Percentiles rank a stretch among this genome's conserved stretches.
Evolutionary conservation across 2,797 vertebrate genomes (phyloP).

Genomic region (Parauchenoglanis ngamensis): DNA sequence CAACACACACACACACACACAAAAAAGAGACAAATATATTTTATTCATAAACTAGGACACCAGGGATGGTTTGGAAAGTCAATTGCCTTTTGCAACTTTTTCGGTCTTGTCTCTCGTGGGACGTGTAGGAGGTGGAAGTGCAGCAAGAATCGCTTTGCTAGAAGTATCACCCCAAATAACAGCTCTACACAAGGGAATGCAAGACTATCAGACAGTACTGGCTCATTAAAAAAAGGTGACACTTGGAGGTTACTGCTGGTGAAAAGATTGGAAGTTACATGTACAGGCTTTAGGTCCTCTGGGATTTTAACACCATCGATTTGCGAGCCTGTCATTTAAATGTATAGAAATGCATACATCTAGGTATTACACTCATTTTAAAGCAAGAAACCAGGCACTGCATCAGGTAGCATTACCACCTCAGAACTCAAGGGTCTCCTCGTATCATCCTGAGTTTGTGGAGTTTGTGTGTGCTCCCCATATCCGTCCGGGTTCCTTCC

Average conservation of each 20-base stretch:
- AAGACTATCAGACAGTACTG: not conserved
- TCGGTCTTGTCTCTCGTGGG: not conserved
- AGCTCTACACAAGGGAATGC: conserved; percentile 1
- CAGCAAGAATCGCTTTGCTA: conserved; percentile 14
- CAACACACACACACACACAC: not conserved
- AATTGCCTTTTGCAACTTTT: conserved; percentile 25
- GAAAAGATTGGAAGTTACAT: not conserved
- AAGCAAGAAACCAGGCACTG: not conserved
- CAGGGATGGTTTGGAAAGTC: conserved; percentile 25
- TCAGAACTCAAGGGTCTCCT: not conserved
- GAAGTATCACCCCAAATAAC: conserved; percentile 8
- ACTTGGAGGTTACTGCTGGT: not conserved
- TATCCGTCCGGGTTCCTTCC: not conserved
- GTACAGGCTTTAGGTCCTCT: not conserved
- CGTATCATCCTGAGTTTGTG: not conserved
- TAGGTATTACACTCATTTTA: not conserved
- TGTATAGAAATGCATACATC: not conserved
- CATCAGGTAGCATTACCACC: no score
- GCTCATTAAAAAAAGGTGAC: conserved; percentile 16
- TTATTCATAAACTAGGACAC: conserved; percentile 33
- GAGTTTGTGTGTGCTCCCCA: no score
- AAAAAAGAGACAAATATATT: conserved; percentile 26
- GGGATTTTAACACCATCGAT: not conserved
- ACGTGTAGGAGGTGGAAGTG: conserved; percentile 26
- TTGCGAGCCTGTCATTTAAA: not conserved